Conservation (phyloP, 2,113 vertebrate genomes). For the Otis tarda region DNA sequence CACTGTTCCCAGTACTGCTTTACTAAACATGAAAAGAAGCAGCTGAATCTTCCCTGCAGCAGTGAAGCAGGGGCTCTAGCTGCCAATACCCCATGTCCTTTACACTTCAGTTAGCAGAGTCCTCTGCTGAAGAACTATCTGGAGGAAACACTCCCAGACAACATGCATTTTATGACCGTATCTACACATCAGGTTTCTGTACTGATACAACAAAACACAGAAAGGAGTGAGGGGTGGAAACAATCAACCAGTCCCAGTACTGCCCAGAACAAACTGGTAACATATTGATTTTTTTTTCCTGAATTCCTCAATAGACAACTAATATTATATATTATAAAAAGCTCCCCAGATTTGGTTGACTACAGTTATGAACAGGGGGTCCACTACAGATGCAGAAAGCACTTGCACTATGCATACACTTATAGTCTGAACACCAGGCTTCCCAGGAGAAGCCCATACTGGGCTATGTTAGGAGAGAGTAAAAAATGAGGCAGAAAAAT, state of each 20-base stretch:
- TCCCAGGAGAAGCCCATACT: neutral
- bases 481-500: neutral
- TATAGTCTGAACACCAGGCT: neutral
- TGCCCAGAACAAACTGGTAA: neutral
- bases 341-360: neutral
- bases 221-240: neutral
- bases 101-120: neutral
- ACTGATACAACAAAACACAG: neutral
- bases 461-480: accelerated
- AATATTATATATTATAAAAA: neutral
- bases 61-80: neutral
- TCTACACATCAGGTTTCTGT: neutral
- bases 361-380: neutral
- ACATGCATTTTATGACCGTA: neutral
- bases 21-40: neutral
- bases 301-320: neutral
- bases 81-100: neutral
- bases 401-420: neutral
- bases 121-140: neutral
- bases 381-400: neutral
- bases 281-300: accelerated
- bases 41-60: neutral
- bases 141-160: neutral
- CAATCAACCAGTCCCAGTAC: neutral
- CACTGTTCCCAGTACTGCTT: neutral